Evolutionary conservation across 2,888 invertebrate genomes (phyloP).

Genomic region (Dioctria rufipes): DNA sequence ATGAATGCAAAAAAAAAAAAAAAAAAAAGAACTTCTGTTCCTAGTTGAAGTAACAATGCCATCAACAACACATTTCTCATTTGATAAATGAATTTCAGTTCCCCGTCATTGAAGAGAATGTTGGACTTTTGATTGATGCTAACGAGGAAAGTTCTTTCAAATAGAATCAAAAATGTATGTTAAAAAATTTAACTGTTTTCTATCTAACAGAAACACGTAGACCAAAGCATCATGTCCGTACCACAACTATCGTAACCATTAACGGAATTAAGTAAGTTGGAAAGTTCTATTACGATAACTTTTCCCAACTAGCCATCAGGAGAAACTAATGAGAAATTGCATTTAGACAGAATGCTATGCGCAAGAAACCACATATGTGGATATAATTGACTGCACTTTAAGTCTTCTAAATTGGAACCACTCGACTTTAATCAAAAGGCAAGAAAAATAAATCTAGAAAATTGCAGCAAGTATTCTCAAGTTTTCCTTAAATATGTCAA

Average conservation of each 20-base stretch:
- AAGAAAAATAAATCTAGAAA: no score
- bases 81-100: not conserved
- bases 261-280: not conserved
- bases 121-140: conserved; percentile 15
- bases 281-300: not conserved
- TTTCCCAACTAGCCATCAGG: not conserved
- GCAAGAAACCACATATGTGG: no score
- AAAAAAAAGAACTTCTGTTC: not conserved
- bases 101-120: not conserved
- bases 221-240: not conserved
- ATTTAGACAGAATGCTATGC: no score
- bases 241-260: not conserved
- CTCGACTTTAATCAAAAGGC: no score
- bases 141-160: conserved; percentile 1
- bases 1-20: not conserved
- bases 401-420: no score
- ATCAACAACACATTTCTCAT: not conserved
- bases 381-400: no score
- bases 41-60: not conserved
- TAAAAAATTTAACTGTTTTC: not conserved
- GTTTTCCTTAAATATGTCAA: no score
- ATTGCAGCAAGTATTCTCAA: no score
- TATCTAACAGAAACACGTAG: not conserved
- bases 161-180: not conserved
- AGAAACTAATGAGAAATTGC: not conserved